Evolutionary conservation across 2,797 vertebrate species (phyloP), one percentile per base, ranked within the genome.

Genomic region (Poecilia velifera): DNA sequence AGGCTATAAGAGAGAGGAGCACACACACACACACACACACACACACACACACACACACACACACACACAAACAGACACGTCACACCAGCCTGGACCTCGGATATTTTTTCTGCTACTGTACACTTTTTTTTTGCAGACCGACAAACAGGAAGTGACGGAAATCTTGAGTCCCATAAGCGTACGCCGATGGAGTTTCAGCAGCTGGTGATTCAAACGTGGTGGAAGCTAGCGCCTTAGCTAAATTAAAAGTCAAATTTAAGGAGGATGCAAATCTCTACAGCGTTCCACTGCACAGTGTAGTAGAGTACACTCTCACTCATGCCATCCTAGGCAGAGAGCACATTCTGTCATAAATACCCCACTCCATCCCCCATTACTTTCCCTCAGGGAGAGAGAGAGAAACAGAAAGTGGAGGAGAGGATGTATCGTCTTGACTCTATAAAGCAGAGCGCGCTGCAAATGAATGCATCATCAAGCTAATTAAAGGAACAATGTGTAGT

Each of bases 281-380:
- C 76, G 83, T 84, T 80, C 79, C 84, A 85, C 74, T 89, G 87
- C 79, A 91, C 87, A 87, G 70, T 86, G 73, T 86, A 89, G 51
- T 86, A 84, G 82, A 83, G 84, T 14, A 78, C 74, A 18, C 20
- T 72, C 49, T 74, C 74, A 84, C 83, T 86, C 92, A 84, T 88
- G 84, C 84, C 88, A 84, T 90, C 87, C 88, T 90, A 89, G 91
- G 92, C 84, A 89, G 91, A 90, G 89, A 93, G 90, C 91, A 93
- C 88, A 92, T 92, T 92, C 91, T 93, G 91, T 93, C 87, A 88
- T 92, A 85, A 91, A 84, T 39, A 66, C 71, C 81, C 89, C 81
- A 8, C 90, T 88, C 93, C 93, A 84, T 93, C 93, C 92, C 95
- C 94, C 94, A 90, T 43, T 84, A 84, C 87, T 84, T 87, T 72